Base-by-base conservation (phyloP, 2,797 vertebrate species). In the Macropus fuliginosus region DNA sequence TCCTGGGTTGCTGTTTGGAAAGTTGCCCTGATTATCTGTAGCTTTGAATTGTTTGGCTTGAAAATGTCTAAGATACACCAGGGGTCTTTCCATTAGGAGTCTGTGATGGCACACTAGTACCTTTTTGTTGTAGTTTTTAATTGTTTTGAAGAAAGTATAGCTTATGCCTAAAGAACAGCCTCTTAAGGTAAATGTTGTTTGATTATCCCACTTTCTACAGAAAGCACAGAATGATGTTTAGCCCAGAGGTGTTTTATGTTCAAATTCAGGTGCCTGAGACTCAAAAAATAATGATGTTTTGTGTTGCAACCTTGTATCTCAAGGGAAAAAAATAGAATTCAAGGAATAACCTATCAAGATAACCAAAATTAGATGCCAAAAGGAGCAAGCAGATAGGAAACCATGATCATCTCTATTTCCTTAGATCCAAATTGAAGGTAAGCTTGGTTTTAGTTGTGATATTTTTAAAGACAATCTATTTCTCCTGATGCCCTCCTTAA, bases 211-310 rank as follows among this genome's bases (percentile, higher is more conserved):
- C 91, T 96, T 95, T 96, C 92, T 8, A 54, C n/a, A 40, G 91
- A 93, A 29, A 57, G 5, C 14, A 74, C 31, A 46, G 91, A 96
- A 56, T 95, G 62, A 74, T 97, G 34, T 95, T 92, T 95, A 94
- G 54, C 95, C 96, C 50, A 91, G 55, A 94, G n/a, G 56, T 90
- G 54, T 74, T 96, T 96, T 93, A 92, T 94, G 95, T 97, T 92
- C 59, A 93, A 96, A 96, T 55, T 94, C 56, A 66, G 55, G 56
- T 91, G 87, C 55, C 95, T 90, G 54, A 91, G 92, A 59, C n/a
- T 92, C 34, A 66, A 96, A 92, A 6, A 96, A 91, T 91, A 96
- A 24, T 74, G 52, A 24, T 91, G 24, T 94, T 94, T 94, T 97
- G 91, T 96, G 29, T 27, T 87, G 4, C 21, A 87, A 87, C 8